Conservation (phyloP, 2,888 invertebrate genomes). For the Bugulina stolonifera region DNA sequence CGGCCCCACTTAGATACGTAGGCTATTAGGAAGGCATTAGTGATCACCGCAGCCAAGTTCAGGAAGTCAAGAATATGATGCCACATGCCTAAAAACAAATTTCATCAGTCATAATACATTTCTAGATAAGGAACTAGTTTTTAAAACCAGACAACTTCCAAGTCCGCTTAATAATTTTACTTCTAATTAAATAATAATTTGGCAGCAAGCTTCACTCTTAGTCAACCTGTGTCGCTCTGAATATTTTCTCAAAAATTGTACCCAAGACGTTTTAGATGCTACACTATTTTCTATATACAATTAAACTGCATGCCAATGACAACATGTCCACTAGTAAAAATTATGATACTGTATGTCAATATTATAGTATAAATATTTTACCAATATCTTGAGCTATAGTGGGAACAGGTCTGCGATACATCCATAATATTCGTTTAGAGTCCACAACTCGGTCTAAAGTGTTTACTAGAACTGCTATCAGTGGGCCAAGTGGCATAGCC, state of each 20-base stretch:
- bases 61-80: constrained; percentile 53
- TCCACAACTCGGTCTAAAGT: constrained; percentile 53
- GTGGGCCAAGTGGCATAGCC: constrained; percentile 55
- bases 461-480: constrained; percentile 53
- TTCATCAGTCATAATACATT: too few species aligned
- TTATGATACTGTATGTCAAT: too few species aligned
- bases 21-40: constrained; percentile 55
- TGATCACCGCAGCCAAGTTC: constrained; percentile 54
- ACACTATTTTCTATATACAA: too few species aligned
- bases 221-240: too few species aligned
- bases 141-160: not conserved
- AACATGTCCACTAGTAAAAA: too few species aligned
- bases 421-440: constrained; percentile 52
- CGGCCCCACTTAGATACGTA: constrained; percentile 52
- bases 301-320: too few species aligned
- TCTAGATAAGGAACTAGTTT: not conserved
- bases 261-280: too few species aligned
- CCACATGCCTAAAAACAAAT: constrained; percentile 55
- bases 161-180: too few species aligned
- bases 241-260: too few species aligned
- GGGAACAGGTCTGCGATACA: constrained; percentile 53
- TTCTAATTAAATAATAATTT: too few species aligned
- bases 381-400: constrained; percentile 54
- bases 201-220: too few species aligned
- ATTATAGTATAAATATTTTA: too few species aligned